Percentiles rank a stretch among this genome's conserved stretches.
These are phyloP conservation scores for Penaeus vannamei DNA, from an alignment of 1,140 invertebrate species.

Conservation along the genomic window DNA sequence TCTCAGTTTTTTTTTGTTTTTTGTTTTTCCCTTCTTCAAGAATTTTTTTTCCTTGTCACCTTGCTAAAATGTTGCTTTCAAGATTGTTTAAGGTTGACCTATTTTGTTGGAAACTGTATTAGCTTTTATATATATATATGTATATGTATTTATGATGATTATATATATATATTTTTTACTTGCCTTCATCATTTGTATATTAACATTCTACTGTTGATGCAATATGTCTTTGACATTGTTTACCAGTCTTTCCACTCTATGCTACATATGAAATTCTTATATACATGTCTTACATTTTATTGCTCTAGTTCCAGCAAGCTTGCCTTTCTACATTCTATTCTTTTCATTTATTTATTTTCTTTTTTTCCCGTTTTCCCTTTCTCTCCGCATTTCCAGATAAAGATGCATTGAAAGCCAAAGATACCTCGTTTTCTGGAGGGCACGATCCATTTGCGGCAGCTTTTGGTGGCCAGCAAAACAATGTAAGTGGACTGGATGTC, in stretches of 20 bases:
- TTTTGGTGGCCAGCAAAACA: slow-evolving; percentile 70
- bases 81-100: too few species aligned
- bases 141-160: too few species aligned
- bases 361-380: background rate
- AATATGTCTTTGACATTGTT: too few species aligned
- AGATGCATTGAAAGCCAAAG: slow-evolving; percentile 74
- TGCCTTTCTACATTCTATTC: slow-evolving; percentile 30
- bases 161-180: too few species aligned
- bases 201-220: too few species aligned
- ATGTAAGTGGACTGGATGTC: slow-evolving; percentile 59
- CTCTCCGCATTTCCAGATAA: slow-evolving; percentile 75
- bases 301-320: slow-evolving; percentile 10
- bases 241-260: too few species aligned
- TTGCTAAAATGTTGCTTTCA: too few species aligned
- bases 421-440: slow-evolving; percentile 76
- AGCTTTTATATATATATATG: too few species aligned
- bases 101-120: too few species aligned
- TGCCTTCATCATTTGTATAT: too few species aligned
- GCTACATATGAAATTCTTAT: background rate
- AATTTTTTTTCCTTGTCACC: background rate
- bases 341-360: slow-evolving; percentile 59
- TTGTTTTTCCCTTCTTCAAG: background rate
- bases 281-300: slow-evolving; percentile 72
- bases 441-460: slow-evolving; percentile 79
- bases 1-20: background rate